Evolutionary conservation across 37 sponge, comb jelly and placozoan species (phyloP).

Genomic region (Halisarca cf. caerulea): DNA sequence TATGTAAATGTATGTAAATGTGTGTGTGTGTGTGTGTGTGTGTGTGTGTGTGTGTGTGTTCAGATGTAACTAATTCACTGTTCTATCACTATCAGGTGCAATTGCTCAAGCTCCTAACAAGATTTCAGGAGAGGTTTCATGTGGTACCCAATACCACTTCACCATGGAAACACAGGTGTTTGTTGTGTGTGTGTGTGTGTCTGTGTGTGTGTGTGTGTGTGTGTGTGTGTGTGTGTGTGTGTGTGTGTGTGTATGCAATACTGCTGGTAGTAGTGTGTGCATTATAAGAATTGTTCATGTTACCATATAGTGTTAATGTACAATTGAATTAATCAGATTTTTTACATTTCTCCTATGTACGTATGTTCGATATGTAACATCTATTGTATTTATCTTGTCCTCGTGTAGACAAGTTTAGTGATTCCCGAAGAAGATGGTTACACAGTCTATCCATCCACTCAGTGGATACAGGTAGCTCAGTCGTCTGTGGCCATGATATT

Average conservation of each 20-base stretch:
- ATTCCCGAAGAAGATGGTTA: slow-evolving; percentile 62
- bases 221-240: no score
- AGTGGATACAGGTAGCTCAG: slow-evolving; percentile 52
- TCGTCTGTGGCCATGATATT: slow-evolving; percentile 49
- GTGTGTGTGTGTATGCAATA: no score
- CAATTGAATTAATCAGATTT: no score
- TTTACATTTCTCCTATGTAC: not conserved
- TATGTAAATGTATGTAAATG: not conserved
- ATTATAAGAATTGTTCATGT: no score
- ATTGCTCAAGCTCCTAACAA: slow-evolving; percentile 43
- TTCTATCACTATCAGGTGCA: slow-evolving; percentile 62
- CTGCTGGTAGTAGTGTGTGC: no score
- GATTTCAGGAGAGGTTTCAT: slow-evolving; percentile 62
- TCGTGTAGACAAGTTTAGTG: slow-evolving; percentile 37
- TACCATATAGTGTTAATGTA: no score
- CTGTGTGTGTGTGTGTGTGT: no score
- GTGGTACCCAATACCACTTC: slow-evolving; percentile 79
- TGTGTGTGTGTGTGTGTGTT: slow-evolving; percentile 25
- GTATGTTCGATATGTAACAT: slow-evolving; percentile 11
- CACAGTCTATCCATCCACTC: slow-evolving; percentile 50
- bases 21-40: slow-evolving; percentile 32
- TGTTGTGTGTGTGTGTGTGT: no score
- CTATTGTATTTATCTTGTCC: not conserved
- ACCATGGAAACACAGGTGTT: slow-evolving; percentile 73
- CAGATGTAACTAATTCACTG: no score